A percentile compares a stretch with the other conserved stretches of the same genome.
Conservation (phyloP, 1,140 invertebrate genomes). For the Hydropsyche tenuis region DNA sequence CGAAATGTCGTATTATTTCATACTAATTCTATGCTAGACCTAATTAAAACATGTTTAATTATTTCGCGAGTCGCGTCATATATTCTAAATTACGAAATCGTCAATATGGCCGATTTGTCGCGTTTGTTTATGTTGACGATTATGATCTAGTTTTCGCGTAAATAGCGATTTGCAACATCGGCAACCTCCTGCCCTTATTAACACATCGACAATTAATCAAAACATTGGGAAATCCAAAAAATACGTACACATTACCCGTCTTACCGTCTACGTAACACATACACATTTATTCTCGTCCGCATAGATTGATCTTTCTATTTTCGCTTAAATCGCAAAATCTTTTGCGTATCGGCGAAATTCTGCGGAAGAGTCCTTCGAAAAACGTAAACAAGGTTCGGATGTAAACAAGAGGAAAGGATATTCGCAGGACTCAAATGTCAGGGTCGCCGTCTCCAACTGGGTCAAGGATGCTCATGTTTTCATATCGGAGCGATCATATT, state of each 20-base stretch:
- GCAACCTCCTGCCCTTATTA: slow-evolving; percentile 6
- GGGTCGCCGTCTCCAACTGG: neutral
- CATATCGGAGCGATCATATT: neutral
- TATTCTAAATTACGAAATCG: too few species aligned
- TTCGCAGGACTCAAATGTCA: slow-evolving; percentile 20
- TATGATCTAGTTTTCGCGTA: neutral
- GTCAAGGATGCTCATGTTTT: neutral
- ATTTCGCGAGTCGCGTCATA: too few species aligned
- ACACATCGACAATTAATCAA: neutral
- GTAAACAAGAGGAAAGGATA: slow-evolving; percentile 17
- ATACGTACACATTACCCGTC: neutral
- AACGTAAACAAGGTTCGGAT: neutral
- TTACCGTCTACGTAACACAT: too few species aligned
- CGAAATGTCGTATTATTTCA: too few species aligned
- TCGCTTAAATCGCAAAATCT: neutral
- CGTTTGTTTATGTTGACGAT: neutral
- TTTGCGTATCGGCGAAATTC: too few species aligned
- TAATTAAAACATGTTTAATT: too few species aligned
- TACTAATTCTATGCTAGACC: too few species aligned
- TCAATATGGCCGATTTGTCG: neutral
- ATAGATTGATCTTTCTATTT: too few species aligned
- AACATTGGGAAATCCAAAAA: neutral
- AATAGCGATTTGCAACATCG: neutral
- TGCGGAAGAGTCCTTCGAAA: too few species aligned
- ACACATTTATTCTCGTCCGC: too few species aligned